Evolutionary conservation across 2,888 invertebrate genomes (phyloP).

Genomic region (Trachelus troglodyta): DNA sequence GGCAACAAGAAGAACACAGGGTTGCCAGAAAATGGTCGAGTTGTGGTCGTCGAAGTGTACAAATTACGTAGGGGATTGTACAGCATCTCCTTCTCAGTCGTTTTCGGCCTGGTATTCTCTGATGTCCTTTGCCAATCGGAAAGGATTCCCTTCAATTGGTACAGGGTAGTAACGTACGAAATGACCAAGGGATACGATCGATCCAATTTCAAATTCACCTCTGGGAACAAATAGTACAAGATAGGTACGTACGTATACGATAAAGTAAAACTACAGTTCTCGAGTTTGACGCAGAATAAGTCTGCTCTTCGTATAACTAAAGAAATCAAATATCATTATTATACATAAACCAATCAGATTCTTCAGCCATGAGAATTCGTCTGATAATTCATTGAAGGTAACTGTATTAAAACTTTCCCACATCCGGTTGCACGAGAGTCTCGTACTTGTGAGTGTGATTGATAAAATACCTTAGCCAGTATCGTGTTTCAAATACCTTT

Average conservation of each 20-base stretch:
- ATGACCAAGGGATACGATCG: background rate
- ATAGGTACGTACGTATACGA: background rate
- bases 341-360: background rate
- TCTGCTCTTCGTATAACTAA: background rate
- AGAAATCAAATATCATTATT: background rate
- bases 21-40: background rate
- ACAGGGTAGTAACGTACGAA: background rate
- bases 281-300: background rate
- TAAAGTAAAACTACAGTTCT: background rate
- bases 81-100: background rate
- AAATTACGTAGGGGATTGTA: background rate
- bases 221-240: background rate
- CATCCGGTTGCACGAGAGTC: background rate
- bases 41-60: background rate
- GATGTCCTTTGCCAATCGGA: background rate
- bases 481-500: background rate
- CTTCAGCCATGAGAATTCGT: background rate
- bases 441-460: background rate
- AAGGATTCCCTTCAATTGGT: background rate
- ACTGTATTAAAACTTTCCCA: background rate
- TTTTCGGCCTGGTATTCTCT: background rate
- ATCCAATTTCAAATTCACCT: background rate
- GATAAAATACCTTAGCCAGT: background rate
- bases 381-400: background rate
- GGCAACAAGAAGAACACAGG: background rate